Base-by-base conservation (phyloP, 2,113 vertebrate species). In the Bufo gargarizans region DNA sequence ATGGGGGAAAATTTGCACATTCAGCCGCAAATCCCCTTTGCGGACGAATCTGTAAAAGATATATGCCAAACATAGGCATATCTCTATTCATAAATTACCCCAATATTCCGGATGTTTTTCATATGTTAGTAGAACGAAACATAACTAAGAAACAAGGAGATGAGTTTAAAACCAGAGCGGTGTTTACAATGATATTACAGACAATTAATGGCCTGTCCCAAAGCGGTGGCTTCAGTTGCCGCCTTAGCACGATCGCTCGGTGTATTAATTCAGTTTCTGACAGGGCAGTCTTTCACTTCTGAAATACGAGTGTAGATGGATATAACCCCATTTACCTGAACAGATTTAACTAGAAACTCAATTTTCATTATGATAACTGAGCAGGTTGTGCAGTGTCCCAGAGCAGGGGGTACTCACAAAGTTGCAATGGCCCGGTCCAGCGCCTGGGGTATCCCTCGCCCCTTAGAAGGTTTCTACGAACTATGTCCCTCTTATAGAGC, bases 171-270 rank as follows among this genome's bases (percentile, higher is more conserved):
- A 72, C 14, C 47, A 45, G 65, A 85, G 16, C n/a, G 2, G 67
- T 69, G 33, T 45, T 85, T 71, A 85, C 45, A 74, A 56, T 71
- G 49, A 69, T 85, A 72, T 72, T 72, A 74, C 14, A 55, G 65
- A 55, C 55, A 71, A 85, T 85, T 33, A 85, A 85, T 72, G 67
- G 49, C 55, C 53, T 69, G 63, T 69, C 53, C 53, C 16, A 47
- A 3, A 49, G 72, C 8, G 17, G 0, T 50, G 72, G 72, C 45
- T 76, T 50, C 45, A 4, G 17, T 47, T 4, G 72, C 72, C 50
- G 17, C 47, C 72, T 50, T 47, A 76, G 72, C 16, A 50, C 1
- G 72, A 76, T 47, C 16, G 45, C 72, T 76, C 67, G 2, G 17
- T 20, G 72, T 76, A 76, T 49, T 49, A 72, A 72, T 76, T 76